Conservation (phyloP, 2,113 vertebrate species). For the Microtus montanus region DNA sequence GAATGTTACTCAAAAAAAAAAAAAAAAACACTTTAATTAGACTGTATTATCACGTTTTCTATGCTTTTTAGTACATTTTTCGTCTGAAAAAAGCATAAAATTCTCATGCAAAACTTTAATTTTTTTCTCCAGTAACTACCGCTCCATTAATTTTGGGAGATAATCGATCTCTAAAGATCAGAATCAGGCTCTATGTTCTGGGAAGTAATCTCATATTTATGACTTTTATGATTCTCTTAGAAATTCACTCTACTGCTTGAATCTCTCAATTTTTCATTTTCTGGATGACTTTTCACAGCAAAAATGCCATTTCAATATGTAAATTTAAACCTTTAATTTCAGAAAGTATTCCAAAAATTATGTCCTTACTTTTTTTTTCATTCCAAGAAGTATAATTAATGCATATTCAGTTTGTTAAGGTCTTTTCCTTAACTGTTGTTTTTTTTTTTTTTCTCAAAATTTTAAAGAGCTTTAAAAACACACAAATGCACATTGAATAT, state of each 20-base stretch:
- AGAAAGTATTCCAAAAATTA: slow-evolving; percentile 32
- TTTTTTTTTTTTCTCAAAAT: background rate
- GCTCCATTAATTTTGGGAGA: background rate
- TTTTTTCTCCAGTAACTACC: background rate
- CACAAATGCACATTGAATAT: background rate
- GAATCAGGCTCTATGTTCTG: background rate
- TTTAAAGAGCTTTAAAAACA: background rate
- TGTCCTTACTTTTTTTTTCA: slow-evolving; percentile 1
- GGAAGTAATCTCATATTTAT: background rate
- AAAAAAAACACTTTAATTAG: background rate
- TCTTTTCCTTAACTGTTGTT: background rate
- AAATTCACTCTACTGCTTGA: background rate
- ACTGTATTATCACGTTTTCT: background rate
- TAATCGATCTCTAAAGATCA: background rate
- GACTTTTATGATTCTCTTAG: background rate
- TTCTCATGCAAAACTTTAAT: background rate
- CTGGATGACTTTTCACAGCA: background rate
- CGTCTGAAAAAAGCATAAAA: background rate
- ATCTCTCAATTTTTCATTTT: slow-evolving; percentile 19
- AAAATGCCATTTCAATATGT: slow-evolving; percentile 29
- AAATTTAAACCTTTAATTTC: slow-evolving; percentile 56
- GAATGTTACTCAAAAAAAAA: background rate
- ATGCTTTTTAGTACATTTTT: background rate
- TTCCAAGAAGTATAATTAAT: background rate
- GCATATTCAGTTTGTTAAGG: background rate